phyloP scores from a whole-genome alignment of 64 coral and sea anemone genomes.

The Acropora tenuis region DNA sequence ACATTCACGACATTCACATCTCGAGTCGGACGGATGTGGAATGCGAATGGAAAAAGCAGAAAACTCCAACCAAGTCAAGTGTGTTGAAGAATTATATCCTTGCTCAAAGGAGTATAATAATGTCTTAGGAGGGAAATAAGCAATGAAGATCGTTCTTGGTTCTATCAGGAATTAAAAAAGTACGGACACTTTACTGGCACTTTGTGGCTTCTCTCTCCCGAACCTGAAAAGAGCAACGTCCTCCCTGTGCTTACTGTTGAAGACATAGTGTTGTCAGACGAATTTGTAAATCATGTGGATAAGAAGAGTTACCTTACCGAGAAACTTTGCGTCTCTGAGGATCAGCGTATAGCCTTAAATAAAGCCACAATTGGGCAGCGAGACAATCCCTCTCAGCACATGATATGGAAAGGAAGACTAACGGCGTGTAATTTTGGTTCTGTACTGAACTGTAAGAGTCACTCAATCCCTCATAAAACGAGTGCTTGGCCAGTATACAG shows the following conservation, averaged over 20 bases:
- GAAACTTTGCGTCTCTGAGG: background rate
- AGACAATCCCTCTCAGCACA: constrained; percentile 31
- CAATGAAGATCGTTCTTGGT: constrained; percentile 46
- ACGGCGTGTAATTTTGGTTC: background rate
- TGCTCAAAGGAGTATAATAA: constrained; percentile 40
- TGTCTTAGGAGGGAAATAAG: constrained; percentile 43
- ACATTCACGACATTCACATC: constrained; percentile 8
- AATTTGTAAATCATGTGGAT: constrained; percentile 45
- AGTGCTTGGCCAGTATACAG: constrained; percentile 47
- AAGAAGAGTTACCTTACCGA: constrained; percentile 38
- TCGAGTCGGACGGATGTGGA: too few species aligned
- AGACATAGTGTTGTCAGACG: constrained; percentile 35
- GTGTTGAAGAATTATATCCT: constrained; percentile 41
- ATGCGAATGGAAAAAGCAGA: constrained; percentile 46
- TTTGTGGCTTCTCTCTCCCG: constrained; percentile 57
- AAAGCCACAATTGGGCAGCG: background rate
- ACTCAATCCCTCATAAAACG: constrained; percentile 64
- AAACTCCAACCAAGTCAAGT: constrained; percentile 2
- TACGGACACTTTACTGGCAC: constrained; percentile 61
- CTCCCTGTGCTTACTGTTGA: constrained; percentile 51
- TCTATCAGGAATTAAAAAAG: constrained; percentile 59
- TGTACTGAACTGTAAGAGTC: constrained; percentile 37
- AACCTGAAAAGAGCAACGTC: constrained; percentile 14
- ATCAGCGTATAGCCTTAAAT: constrained; percentile 2
- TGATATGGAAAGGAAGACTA: constrained; percentile 34